Evolutionary conservation across 92 coral and sea anemone species (phyloP).

Genomic region (Palythoa grandis): DNA sequence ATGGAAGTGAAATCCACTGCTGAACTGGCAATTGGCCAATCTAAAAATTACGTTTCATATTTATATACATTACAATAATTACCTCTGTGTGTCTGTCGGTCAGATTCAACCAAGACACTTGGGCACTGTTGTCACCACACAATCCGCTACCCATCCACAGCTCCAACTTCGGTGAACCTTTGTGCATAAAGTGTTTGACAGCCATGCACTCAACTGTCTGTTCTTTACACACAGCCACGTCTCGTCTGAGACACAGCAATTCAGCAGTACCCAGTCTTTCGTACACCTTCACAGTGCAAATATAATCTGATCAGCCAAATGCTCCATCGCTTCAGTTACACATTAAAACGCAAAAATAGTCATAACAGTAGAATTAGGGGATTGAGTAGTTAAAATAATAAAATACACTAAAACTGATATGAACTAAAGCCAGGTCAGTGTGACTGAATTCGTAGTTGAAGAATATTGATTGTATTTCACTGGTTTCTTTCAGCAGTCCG

Average conservation of each 20-base stretch:
- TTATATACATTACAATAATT: neutral
- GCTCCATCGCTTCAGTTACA: no score
- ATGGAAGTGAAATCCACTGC: no score
- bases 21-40: no score
- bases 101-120: constrained; percentile 85
- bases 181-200: constrained; percentile 68
- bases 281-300: constrained; percentile 69
- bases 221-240: constrained; percentile 88
- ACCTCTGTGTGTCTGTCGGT: constrained; percentile 84
- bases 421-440: no score
- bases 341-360: no score
- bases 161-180: constrained; percentile 64
- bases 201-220: constrained; percentile 96
- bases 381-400: no score
- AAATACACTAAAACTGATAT: no score
- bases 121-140: constrained; percentile 68
- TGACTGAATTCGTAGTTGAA: no score
- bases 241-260: constrained; percentile 89
- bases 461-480: no score
- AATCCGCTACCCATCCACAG: constrained; percentile 98
- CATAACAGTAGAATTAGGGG: no score
- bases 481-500: no score
- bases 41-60: neutral
- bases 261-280: constrained; percentile 86
- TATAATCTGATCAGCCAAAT: neutral